Evolutionary conservation across 1,140 invertebrate species (phyloP).

Genomic region (Orius insidiosus): DNA sequence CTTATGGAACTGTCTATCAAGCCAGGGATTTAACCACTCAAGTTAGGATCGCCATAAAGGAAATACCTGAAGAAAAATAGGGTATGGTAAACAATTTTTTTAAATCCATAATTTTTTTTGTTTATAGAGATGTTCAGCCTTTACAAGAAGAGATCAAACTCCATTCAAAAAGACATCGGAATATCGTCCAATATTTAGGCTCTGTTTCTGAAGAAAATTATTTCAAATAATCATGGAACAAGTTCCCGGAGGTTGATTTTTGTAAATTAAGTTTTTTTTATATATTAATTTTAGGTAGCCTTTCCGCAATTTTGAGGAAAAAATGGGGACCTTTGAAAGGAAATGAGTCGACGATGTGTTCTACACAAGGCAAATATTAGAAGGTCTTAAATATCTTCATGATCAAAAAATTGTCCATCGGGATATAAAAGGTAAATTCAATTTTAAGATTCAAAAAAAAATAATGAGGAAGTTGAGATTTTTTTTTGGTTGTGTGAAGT

Average conservation of each 20-base stretch:
- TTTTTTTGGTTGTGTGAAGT: not conserved
- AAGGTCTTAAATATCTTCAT: slow-evolving; percentile 95
- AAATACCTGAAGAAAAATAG: slow-evolving; percentile 88
- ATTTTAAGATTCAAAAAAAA: not conserved
- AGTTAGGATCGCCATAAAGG: slow-evolving; percentile 92
- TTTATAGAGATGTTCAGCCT: slow-evolving; percentile 75
- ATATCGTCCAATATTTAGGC: slow-evolving; percentile 96
- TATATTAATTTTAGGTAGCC: slow-evolving; percentile 58
- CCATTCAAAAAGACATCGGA: slow-evolving; percentile 88
- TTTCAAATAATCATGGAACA: slow-evolving; percentile 99
- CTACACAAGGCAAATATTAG: slow-evolving; percentile 95
- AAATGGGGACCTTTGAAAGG: slow-evolving; percentile 98
- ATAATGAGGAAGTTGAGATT: not conserved
- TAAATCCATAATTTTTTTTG: slow-evolving; percentile 13
- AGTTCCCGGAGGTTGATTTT: slow-evolving; percentile 67
- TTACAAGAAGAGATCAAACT: slow-evolving; percentile 96
- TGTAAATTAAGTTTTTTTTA: too few relatives aligned
- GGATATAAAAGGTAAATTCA: slow-evolving; percentile 21
- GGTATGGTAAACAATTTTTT: slow-evolving; percentile 29
- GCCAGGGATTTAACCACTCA: slow-evolving; percentile 89
- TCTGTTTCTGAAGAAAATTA: slow-evolving; percentile 85
- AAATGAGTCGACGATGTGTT: slow-evolving; percentile 86
- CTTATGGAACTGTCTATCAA: slow-evolving; percentile 93
- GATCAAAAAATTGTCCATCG: slow-evolving; percentile 96
- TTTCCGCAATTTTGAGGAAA: slow-evolving; percentile 74